Percentiles rank a stretch among this genome's conserved stretches.
These are phyloP conservation scores for Philotrypesis tridentata DNA, from an alignment of 1,140 invertebrate species.

Conservation along the genomic window DNA sequence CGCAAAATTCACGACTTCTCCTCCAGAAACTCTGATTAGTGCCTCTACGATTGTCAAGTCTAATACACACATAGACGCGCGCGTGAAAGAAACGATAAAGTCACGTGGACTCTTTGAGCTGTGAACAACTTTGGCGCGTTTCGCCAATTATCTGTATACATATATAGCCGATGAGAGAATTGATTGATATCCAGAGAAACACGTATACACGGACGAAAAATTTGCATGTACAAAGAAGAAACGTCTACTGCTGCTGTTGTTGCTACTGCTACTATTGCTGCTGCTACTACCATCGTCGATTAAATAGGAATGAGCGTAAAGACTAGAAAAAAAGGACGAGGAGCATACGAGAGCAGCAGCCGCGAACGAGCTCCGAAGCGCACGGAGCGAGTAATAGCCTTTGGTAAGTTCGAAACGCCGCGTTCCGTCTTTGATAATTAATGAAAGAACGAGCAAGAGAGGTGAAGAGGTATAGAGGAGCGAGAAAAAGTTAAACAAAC, in stretches of 20 bases:
- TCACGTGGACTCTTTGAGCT: conserved; percentile 3
- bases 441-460: not conserved
- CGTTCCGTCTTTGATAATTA: conserved; percentile 30
- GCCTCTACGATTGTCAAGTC: conserved; percentile 60
- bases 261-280: not conserved
- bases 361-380: not conserved
- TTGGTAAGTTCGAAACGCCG: conserved; percentile 36
- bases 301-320: not conserved
- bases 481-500: not conserved
- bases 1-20: conserved; percentile 66
- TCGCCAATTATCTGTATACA: conserved; percentile 15
- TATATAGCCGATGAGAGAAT: conserved; percentile 1
- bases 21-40: conserved; percentile 69
- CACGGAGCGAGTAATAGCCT: conserved; percentile 26
- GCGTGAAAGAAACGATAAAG: not conserved
- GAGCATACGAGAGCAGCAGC: not conserved
- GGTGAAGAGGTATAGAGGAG: not conserved
- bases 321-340: not conserved
- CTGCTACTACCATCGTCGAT: not conserved
- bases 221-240: conserved; percentile 2
- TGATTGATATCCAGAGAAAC: not conserved
- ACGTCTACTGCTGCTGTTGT: not conserved
- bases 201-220: not conserved
- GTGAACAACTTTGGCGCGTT: not conserved
- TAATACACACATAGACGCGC: not conserved